These are phyloP conservation scores for Coreoperca whiteheadi DNA, from an alignment of 2,113 vertebrate species.

Conservation along the genomic window DNA sequence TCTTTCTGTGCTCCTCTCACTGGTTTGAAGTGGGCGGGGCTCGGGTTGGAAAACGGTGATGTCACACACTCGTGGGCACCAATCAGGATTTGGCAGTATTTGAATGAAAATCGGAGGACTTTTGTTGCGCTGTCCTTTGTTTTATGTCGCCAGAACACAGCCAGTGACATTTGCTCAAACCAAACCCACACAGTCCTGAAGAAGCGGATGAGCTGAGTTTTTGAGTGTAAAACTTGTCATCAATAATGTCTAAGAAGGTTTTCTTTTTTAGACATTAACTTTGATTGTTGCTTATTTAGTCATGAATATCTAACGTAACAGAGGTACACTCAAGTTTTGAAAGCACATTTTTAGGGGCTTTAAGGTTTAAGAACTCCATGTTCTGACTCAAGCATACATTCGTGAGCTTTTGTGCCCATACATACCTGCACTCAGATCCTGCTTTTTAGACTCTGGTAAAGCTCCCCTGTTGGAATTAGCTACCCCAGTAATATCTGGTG, in stretches of 20 bases:
- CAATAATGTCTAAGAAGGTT: background rate
- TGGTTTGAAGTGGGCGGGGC: background rate
- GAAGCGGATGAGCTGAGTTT: background rate
- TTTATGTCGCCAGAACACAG: background rate
- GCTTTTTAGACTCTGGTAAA: background rate
- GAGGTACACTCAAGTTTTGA: background rate
- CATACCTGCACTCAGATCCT: background rate
- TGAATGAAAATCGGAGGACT: no score
- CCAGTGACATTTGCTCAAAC: background rate
- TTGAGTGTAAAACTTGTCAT: background rate
- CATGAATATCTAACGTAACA: background rate
- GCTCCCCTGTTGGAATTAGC: background rate
- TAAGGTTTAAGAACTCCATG: background rate
- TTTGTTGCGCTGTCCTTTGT: background rate
- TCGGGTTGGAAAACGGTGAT: background rate
- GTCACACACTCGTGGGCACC: background rate
- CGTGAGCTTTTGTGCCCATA: background rate
- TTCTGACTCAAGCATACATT: background rate
- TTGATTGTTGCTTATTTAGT: background rate
- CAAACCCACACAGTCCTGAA: background rate
- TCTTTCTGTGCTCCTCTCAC: background rate
- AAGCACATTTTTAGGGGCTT: background rate
- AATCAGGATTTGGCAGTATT: background rate
- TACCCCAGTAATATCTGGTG: background rate
- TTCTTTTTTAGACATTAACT: background rate